phyloP scores from a whole-genome alignment of 1,140 invertebrate species.

The Panagrolaimus sp. region DNA sequence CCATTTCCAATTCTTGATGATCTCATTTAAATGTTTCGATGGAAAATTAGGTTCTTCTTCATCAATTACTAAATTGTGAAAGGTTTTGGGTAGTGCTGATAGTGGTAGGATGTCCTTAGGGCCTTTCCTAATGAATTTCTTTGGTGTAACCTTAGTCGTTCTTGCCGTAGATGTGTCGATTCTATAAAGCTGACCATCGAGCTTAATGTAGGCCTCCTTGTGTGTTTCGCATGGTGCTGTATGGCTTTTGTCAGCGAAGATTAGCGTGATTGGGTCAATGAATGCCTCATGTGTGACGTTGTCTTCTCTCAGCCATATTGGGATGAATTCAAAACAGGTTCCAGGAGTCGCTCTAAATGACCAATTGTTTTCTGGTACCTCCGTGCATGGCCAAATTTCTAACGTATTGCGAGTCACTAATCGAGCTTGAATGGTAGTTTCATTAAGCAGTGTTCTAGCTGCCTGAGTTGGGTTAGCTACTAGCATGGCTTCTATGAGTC shows the following conservation, averaged over 20 bases:
- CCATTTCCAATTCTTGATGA: not conserved
- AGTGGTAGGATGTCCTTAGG: not conserved
- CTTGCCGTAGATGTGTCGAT: not conserved
- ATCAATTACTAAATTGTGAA: not conserved
- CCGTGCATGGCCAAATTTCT: not conserved
- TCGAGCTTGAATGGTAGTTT: too few species aligned
- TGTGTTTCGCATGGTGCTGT: not conserved
- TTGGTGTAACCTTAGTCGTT: not conserved
- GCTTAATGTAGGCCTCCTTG: not conserved
- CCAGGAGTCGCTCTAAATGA: not conserved
- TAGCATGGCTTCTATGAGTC: too few species aligned
- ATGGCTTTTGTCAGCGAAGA: not conserved
- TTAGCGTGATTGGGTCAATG: not conserved
- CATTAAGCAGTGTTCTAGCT: too few species aligned
- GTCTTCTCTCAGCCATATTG: not conserved
- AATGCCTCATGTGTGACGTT: not conserved
- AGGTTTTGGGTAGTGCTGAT: not conserved
- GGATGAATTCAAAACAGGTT: not conserved
- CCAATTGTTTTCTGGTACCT: not conserved
- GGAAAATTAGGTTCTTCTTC: not conserved
- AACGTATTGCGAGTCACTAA: too few species aligned
- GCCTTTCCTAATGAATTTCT: too few species aligned
- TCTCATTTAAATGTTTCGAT: not conserved
- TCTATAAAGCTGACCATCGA: not conserved
- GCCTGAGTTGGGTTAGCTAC: too few species aligned